Conservation (phyloP, 2,888 invertebrate species). For the Gnatocerus cornutus region DNA sequence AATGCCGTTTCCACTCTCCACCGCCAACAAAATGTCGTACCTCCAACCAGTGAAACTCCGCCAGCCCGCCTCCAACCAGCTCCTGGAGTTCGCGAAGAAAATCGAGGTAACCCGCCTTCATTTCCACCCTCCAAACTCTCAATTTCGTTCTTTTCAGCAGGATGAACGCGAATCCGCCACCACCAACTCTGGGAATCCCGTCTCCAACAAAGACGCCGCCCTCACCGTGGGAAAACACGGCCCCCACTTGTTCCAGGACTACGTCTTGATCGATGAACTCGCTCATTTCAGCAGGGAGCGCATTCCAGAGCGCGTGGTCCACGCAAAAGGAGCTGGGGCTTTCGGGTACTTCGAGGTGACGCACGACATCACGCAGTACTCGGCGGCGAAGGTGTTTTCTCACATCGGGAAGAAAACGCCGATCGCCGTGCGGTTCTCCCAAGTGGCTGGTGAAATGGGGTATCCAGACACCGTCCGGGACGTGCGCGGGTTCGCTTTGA, state of each 20-base stretch:
- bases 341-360: slow-evolving; percentile 91
- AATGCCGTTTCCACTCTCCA: no score
- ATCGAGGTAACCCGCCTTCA: slow-evolving; percentile 62
- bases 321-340: slow-evolving; percentile 96
- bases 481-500: slow-evolving; percentile 93
- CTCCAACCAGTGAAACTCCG: slow-evolving; percentile 41
- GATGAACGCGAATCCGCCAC: slow-evolving; percentile 79
- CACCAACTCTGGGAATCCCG: slow-evolving; percentile 87
- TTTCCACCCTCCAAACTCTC: no score
- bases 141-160: slow-evolving; percentile 69
- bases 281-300: slow-evolving; percentile 92
- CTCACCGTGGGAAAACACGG: slow-evolving; percentile 92
- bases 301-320: slow-evolving; percentile 96
- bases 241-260: slow-evolving; percentile 90
- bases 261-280: slow-evolving; percentile 84
- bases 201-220: slow-evolving; percentile 84
- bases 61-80: slow-evolving; percentile 63
- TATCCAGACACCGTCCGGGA: slow-evolving; percentile 93
- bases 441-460: slow-evolving; percentile 92
- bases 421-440: slow-evolving; percentile 84
- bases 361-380: slow-evolving; percentile 86
- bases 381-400: slow-evolving; percentile 86
- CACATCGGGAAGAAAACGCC: slow-evolving; percentile 87
- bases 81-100: slow-evolving; percentile 61
- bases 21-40: slow-evolving; percentile 5